Evolutionary conservation across 2,113 vertebrate species (phyloP).

Genomic region (Lethenteron reissneri): DNA sequence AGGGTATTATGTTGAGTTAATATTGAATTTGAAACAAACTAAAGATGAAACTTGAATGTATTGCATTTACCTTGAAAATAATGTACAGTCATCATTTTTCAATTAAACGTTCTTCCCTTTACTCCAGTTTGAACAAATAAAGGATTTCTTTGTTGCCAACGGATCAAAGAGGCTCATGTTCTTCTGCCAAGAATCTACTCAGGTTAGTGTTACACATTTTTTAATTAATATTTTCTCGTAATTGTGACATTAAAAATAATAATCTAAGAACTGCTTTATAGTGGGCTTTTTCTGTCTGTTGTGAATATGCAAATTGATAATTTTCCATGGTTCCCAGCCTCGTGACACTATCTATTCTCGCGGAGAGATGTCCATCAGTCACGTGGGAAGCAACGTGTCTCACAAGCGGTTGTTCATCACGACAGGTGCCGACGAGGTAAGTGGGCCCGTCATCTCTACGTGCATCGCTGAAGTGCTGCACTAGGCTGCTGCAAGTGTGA

Average conservation of each 20-base stretch:
- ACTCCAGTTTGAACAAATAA: conserved; percentile 28
- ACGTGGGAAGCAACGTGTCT: conserved; percentile 8
- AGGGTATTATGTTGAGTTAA: no score
- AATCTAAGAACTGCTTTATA: no score
- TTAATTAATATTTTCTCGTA: background rate
- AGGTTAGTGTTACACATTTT: background rate
- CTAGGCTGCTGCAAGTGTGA: no score
- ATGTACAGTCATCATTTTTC: no score
- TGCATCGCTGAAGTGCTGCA: no score
- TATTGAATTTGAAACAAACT: no score
- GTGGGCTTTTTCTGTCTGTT: no score
- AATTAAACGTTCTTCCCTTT: conserved; percentile 1
- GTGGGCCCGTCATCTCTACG: background rate
- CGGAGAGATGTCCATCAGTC: conserved; percentile 14
- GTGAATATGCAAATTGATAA: background rate
- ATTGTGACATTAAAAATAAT: no score
- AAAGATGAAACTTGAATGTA: no score
- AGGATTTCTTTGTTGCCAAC: conserved; percentile 31
- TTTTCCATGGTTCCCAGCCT: conserved; percentile 12
- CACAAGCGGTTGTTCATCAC: conserved; percentile 40
- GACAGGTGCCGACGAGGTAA: conserved; percentile 31
- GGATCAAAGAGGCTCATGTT: conserved; percentile 39
- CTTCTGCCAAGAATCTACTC: conserved; percentile 29
- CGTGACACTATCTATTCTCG: conserved; percentile 12
- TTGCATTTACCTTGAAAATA: no score